phyloP scores from a whole-genome alignment of 2,113 vertebrate genomes.

The Serinus canaria region DNA sequence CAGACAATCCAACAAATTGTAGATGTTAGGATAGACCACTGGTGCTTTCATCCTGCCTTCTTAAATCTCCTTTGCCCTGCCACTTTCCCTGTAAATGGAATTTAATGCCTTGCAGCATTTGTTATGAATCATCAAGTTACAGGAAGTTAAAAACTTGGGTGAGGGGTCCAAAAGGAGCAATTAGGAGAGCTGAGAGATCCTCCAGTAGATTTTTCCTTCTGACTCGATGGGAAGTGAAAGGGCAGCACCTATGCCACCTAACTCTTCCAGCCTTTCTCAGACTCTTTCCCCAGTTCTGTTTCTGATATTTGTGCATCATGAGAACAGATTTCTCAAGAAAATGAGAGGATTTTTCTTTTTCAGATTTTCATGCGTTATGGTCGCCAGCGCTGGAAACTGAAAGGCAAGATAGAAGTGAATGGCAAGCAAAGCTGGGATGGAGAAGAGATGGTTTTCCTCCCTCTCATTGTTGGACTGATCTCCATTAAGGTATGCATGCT shows the following conservation, averaged over 20 bases:
- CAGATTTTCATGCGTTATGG: constrained; percentile 98
- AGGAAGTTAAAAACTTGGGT: neutral
- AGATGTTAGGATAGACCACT: accelerated
- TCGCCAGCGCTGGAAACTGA: constrained; percentile 95
- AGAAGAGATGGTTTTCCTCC: constrained; percentile 92
- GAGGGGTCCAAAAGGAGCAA: neutral
- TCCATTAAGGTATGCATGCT: constrained; percentile 88
- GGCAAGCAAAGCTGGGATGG: constrained; percentile 97
- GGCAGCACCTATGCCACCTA: neutral
- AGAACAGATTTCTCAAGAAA: neutral
- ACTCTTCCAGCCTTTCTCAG: neutral
- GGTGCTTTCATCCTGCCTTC: neutral
- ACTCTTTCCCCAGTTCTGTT: neutral
- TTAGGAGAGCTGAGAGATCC: neutral
- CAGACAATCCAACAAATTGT: neutral
- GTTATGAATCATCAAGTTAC: neutral
- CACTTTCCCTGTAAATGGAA: neutral
- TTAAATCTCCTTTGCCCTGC: neutral
- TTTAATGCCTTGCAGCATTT: neutral
- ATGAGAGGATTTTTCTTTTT: neutral
- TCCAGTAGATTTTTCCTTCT: neutral
- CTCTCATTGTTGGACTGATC: constrained; percentile 90
- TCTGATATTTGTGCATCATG: neutral
- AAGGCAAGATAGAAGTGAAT: constrained; percentile 95
- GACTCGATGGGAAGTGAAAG: accelerated